phyloP scores from a whole-genome alignment of 2,113 vertebrate genomes.

The Aegotheles bennettii region DNA sequence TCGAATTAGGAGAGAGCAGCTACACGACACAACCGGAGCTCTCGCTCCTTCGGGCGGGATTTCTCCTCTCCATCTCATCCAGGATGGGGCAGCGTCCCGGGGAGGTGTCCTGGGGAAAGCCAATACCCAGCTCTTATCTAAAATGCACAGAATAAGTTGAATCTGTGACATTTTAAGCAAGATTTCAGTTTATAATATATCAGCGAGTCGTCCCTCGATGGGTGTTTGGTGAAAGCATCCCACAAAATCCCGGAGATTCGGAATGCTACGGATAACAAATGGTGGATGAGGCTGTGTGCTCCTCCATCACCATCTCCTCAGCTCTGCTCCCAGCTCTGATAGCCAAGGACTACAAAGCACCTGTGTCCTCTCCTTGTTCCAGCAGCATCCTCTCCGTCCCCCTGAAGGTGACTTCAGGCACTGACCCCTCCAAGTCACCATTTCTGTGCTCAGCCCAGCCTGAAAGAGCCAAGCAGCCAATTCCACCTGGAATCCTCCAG shows the following conservation, averaged over 20 bases:
- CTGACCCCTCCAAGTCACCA: fast-evolving
- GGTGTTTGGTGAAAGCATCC: neutral
- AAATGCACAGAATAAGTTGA: neutral
- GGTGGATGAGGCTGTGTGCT: fast-evolving
- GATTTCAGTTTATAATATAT: neutral
- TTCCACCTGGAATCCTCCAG: too few relatives aligned
- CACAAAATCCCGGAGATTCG: neutral
- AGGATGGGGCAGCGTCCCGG: too few relatives aligned
- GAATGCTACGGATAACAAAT: neutral
- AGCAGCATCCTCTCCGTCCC: fast-evolving
- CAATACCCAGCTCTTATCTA: fast-evolving
- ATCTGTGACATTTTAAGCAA: fast-evolving
- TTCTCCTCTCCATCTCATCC: neutral
- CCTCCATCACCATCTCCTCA: neutral
- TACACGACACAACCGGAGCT: neutral
- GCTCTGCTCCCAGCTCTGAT: neutral
- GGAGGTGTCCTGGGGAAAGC: neutral
- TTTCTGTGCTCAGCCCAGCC: too few relatives aligned
- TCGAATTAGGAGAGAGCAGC: neutral
- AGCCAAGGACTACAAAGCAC: fast-evolving
- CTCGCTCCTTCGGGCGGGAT: neutral
- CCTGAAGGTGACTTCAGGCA: neutral
- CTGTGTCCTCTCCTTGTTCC: neutral
- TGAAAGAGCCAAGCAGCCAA: too few relatives aligned
- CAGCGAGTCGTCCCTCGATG: neutral